A percentile compares a stretch with the other conserved stretches of the same genome.
phyloP scores from a whole-genome alignment of 1,140 invertebrate genomes.

The Eubasilissa regina region DNA sequence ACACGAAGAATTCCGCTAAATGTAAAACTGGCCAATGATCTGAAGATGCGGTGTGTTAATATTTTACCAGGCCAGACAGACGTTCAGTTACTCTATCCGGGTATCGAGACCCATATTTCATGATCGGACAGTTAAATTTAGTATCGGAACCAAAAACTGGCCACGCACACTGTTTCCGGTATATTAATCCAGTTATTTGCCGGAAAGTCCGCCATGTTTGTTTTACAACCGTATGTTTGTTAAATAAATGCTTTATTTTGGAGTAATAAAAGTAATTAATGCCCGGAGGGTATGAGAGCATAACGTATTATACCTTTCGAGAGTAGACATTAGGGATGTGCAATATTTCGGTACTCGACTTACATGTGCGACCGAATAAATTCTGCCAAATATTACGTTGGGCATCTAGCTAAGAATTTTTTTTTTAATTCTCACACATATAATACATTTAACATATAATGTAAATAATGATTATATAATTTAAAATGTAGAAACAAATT shows the following conservation, averaged over 20 bases:
- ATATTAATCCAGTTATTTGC: background rate
- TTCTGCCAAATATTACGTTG: too few species aligned
- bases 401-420: too few species aligned
- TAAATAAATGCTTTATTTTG: slow-evolving; percentile 26
- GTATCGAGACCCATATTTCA: background rate
- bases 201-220: slow-evolving; percentile 19
- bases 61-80: too few species aligned
- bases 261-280: slow-evolving; percentile 25
- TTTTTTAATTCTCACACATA: too few species aligned
- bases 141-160: background rate
- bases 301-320: slow-evolving; percentile 15
- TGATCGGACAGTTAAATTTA: slow-evolving; percentile 2
- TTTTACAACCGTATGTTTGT: slow-evolving; percentile 7
- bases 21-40: too few species aligned
- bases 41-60: too few species aligned
- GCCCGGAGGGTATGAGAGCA: background rate
- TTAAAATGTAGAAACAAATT: too few species aligned
- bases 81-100: too few species aligned
- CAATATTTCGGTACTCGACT: background rate
- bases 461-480: too few species aligned
- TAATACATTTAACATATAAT: too few species aligned
- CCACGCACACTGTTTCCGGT: background rate
- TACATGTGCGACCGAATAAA: background rate
- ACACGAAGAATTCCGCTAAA: too few species aligned
- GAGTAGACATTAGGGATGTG: background rate